These are phyloP conservation scores for Pocota personata DNA, from an alignment of 2,888 invertebrate species.

Conservation along the genomic window DNA sequence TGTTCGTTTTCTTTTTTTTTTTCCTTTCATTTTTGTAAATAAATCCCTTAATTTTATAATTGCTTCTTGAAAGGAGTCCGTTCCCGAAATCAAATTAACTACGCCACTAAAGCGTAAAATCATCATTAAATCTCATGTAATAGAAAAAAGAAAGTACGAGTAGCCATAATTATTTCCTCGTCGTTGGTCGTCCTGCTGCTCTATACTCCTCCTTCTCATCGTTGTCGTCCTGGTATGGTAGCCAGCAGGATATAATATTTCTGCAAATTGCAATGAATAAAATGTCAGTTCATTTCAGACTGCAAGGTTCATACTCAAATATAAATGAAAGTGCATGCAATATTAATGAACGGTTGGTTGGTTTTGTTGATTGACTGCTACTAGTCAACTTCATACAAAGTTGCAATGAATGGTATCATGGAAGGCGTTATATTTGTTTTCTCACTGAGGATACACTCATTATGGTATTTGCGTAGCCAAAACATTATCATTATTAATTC, in stretches of 20 bases:
- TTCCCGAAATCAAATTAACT: constrained; percentile 55
- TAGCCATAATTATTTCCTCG: constrained; percentile 53
- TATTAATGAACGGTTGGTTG: background rate
- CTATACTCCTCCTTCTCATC: constrained; percentile 7
- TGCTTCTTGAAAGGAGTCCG: constrained; percentile 8
- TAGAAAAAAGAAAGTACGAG: constrained; percentile 34
- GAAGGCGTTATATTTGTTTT: no score
- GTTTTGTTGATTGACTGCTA: background rate
- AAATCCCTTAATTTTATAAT: constrained; percentile 35
- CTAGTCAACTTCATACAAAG: background rate
- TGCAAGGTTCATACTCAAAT: constrained; percentile 6
- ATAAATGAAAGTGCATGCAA: background rate
- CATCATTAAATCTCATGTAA: constrained; percentile 47
- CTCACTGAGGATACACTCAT: no score
- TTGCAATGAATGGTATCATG: background rate
- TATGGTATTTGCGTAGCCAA: no score
- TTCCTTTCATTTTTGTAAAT: constrained; percentile 1
- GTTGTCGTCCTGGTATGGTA: background rate
- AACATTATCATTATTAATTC: constrained; percentile 28
- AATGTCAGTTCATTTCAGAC: constrained; percentile 30
- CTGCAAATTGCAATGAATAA: constrained; percentile 40
- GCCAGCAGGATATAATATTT: constrained; percentile 23
- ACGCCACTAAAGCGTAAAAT: constrained; percentile 55
- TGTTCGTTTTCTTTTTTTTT: background rate
- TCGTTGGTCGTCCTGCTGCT: background rate